Conservation (phyloP, 1,140 invertebrate genomes). For the Eueides isabella region DNA sequence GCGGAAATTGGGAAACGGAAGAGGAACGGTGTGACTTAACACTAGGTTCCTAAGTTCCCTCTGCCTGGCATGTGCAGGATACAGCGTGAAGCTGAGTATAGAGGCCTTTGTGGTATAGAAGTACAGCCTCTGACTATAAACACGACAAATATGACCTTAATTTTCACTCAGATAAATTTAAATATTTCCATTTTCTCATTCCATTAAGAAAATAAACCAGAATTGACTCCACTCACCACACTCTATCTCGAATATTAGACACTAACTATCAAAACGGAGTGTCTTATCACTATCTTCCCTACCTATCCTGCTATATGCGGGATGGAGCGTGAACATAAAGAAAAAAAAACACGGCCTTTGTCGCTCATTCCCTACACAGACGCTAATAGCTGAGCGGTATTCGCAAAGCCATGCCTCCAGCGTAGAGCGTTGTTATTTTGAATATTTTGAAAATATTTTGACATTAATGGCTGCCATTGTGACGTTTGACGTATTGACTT, state of each 20-base stretch:
- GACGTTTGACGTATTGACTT: conserved; percentile 55
- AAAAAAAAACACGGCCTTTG: neutral
- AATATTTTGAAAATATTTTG: conserved; percentile 74
- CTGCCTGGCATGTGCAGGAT: too few species aligned
- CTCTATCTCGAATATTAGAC: neutral
- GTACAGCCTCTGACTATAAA: neutral
- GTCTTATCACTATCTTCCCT: neutral
- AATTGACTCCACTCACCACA: too few species aligned
- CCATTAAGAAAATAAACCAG: too few species aligned
- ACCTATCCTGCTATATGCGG: neutral
- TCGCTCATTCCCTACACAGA: conserved; percentile 1
- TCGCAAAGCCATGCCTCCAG: conserved; percentile 56
- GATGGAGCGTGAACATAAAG: neutral
- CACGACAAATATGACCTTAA: neutral
- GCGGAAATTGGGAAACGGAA: too few species aligned
- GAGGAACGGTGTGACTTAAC: too few species aligned
- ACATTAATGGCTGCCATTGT: conserved; percentile 64
- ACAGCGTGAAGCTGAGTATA: too few species aligned
- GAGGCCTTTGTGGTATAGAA: too few species aligned
- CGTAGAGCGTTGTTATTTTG: conserved; percentile 60
- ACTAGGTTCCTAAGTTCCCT: too few species aligned
- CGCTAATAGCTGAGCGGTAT: conserved; percentile 45
- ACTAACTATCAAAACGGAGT: neutral
- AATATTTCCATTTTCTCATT: neutral
- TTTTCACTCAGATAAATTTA: neutral